These are phyloP conservation scores for Hydropotes inermis DNA, from an alignment of 2,113 vertebrate genomes.

Conservation along the genomic window DNA sequence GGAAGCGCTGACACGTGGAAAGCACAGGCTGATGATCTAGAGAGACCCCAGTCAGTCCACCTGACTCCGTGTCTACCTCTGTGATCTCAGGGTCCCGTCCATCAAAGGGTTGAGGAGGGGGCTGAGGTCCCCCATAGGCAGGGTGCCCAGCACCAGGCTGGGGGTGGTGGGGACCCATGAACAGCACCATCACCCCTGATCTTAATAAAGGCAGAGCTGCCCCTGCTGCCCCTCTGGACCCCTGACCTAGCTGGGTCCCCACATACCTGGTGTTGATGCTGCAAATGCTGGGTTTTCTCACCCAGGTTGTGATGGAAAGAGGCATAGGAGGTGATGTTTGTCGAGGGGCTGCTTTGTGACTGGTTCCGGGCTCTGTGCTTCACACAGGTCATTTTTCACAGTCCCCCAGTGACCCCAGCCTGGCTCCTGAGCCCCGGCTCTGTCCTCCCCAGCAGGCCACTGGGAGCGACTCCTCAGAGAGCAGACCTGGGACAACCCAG, in stretches of 20 bases:
- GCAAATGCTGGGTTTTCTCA: neutral
- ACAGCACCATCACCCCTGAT: too few relatives aligned
- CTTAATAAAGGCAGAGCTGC: neutral
- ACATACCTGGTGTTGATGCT: neutral
- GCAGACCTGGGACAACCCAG: neutral
- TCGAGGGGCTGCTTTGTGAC: neutral
- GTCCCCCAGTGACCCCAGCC: neutral
- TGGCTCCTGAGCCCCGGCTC: neutral
- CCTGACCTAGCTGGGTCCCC: neutral
- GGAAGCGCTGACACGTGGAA: too few relatives aligned
- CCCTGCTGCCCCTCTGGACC: neutral
- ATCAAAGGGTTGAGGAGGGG: neutral
- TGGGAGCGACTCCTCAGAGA: neutral
- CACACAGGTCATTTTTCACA: neutral
- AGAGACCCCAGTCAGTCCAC: neutral
- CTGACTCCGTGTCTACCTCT: neutral
- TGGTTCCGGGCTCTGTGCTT: neutral
- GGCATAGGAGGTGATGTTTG: neutral
- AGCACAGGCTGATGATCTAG: accelerated
- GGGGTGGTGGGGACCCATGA: accelerated
- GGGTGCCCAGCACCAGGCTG: neutral
- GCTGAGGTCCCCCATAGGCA: accelerated
- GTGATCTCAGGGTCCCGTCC: neutral
- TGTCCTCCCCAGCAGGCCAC: neutral
- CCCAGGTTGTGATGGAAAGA: neutral